Conservation (phyloP, 2,888 invertebrate species). For the Aelia acuminata region DNA sequence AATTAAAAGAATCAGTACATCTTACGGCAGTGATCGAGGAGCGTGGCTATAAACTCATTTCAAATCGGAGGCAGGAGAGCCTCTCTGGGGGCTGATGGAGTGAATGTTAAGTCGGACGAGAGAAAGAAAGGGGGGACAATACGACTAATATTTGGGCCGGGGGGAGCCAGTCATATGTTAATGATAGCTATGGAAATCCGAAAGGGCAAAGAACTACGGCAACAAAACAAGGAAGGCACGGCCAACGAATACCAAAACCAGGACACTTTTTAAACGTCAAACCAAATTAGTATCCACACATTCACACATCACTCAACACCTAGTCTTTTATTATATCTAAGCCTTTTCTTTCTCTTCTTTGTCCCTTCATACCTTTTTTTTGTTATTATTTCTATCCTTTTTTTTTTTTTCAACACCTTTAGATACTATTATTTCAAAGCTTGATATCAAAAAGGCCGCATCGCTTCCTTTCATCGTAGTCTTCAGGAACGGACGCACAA, state of each 20-base stretch:
- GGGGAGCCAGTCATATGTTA: constrained; percentile 63
- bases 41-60: constrained; percentile 46
- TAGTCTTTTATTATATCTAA: constrained; percentile 53
- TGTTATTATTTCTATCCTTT: background rate
- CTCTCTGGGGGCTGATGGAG: background rate
- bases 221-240: constrained; percentile 57
- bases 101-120: constrained; percentile 46
- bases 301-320: constrained; percentile 59
- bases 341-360: constrained; percentile 14
- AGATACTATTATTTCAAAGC: constrained; percentile 34
- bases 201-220: constrained; percentile 63
- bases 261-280: constrained; percentile 65
- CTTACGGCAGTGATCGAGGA: background rate
- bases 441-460: constrained; percentile 45
- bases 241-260: constrained; percentile 63
- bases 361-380: constrained; percentile 14
- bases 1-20: background rate
- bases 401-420: background rate
- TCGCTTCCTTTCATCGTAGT: background rate
- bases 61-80: constrained; percentile 17
- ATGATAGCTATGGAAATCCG: constrained; percentile 62
- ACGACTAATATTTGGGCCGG: constrained; percentile 56
- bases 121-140: constrained; percentile 54
- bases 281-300: constrained; percentile 63
- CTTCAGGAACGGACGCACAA: background rate